These are phyloP conservation scores for Channa maculata DNA, from an alignment of 2,113 vertebrate genomes.

Conservation along the genomic window DNA sequence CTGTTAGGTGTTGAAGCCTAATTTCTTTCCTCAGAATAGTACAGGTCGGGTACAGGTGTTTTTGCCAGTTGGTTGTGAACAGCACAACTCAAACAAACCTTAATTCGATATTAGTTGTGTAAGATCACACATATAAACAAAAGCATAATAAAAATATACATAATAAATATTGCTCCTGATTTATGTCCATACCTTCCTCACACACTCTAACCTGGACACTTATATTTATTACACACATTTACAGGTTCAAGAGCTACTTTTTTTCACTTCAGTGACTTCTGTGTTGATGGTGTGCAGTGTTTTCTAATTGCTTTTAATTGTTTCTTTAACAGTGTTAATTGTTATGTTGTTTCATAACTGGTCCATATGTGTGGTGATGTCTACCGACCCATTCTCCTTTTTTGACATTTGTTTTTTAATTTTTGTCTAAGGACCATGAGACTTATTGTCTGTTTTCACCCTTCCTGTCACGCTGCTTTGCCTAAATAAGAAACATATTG, in stretches of 20 bases:
- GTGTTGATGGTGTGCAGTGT: neutral
- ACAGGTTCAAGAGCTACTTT: neutral
- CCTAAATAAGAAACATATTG: neutral
- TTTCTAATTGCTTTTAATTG: neutral
- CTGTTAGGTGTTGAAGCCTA: neutral
- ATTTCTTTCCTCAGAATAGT: neutral
- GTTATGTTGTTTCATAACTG: neutral
- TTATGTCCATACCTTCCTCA: neutral
- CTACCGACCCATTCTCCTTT: neutral
- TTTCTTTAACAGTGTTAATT: neutral
- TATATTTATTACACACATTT: neutral
- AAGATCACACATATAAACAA: slow-evolving; percentile 36
- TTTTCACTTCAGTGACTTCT: slow-evolving; percentile 11
- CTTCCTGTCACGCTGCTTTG: too few relatives aligned
- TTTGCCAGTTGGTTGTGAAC: slow-evolving; percentile 40
- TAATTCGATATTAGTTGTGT: slow-evolving; percentile 53
- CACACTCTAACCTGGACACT: neutral
- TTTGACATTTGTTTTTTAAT: neutral
- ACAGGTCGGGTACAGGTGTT: slow-evolving; percentile 7
- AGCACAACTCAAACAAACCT: slow-evolving; percentile 39
- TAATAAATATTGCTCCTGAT: neutral
- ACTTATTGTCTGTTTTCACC: too few relatives aligned
- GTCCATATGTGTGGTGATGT: neutral
- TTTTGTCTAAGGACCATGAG: too few relatives aligned
- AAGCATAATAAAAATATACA: too few relatives aligned